Evolutionary conservation across 2,888 invertebrate genomes (phyloP), one percentile per base, ranked within the genome.

Genomic region (Drosophila setosimentum): DNA sequence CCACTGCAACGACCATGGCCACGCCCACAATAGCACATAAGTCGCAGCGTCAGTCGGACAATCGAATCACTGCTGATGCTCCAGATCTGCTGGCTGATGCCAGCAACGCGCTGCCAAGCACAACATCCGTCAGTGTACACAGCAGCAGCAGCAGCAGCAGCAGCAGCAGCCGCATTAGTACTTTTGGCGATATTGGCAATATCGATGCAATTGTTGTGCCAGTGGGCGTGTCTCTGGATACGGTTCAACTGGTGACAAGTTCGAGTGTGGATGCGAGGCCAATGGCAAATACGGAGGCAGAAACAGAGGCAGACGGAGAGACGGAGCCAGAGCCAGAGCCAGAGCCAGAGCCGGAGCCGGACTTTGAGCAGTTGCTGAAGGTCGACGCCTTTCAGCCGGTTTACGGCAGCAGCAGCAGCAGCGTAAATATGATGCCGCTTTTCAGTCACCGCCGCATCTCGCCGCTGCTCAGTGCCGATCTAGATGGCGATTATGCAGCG

Each of bases 171-270:
- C 11, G 66, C 33, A 24, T 2, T 32, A 51, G 32, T 16, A 45
- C 59, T 58, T 78, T 65, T 27, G 45, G 24, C 24, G 51, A 77
- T 42, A 87, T 91, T 51, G 90, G 59, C 55, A 49, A 82, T 49
- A 91, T 92, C 50, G 91, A 92, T 75, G 92, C 93, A 10, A 92
- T 92, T 55, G 73, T 91, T 16, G 59, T 93, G 69, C 91, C 93
- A 21, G 92, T 91, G 54, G 78, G 76, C 37, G 58, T 37, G 37
- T 21, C 54, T 1, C 7, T n/a, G 30, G 63, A 60, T 48, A 27
- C 69, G 18, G 78, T 91, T 42, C 82, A 92, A 24, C 65, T 92
- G 71, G 78, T 88, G 40, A 88, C 89, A 57, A 80, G 87, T n/a
- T 67, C 75, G 73, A 82, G 76, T 21, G 42, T 11, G 57, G 50